Evolutionary conservation across 2,113 vertebrate genomes (phyloP), one percentile per base, ranked within the genome.

Genomic region (Speoplatyrhinus poulsoni): DNA sequence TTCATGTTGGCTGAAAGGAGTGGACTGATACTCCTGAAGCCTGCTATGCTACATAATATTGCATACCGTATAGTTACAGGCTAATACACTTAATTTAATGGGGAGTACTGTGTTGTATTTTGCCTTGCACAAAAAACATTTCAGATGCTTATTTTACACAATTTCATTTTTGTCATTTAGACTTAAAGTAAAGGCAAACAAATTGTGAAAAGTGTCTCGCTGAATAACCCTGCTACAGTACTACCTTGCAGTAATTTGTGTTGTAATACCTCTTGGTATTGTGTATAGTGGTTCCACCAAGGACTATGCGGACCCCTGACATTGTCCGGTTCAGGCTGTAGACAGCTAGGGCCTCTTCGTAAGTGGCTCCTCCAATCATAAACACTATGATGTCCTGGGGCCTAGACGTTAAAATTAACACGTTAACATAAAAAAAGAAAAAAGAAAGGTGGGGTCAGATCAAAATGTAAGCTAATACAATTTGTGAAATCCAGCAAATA

Each of bases 331-430:
- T 99, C 71, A 98, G 91, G 86, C 95, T 98, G 73, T 96, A 99
- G 15, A 98, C 95, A 0, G 92, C 73, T 62, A 96, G 91, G 0
- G 96, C 96, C 85, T 99, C 97, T 75, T 98, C 96, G 0, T 98
- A 98, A 0, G 94, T 99, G 9, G 95, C 93, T 8, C 97, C 97
- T n/a, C 97, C 97, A 0, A 99, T 96, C 13, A 98, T 16, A 65
- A 98, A 99, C 26, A 97, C 95, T 0, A 98, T 85, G 15, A 98
- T 95, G 58, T 98, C 97, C 73, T 98, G 97, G 63, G 96, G 96
- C 82, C 96, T 98, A 86, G 33, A 12, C 2, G 47, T 26, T 26
- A 26, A 26, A n/a, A n/a, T n/a, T n/a, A n/a, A n/a, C n/a, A n/a
- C n/a, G n/a, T 26, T 26, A 26, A 26, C 26, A 26, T 26, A 3